Base-by-base conservation (phyloP, 2,113 vertebrate genomes). In the Taurulus bubalis region DNA sequence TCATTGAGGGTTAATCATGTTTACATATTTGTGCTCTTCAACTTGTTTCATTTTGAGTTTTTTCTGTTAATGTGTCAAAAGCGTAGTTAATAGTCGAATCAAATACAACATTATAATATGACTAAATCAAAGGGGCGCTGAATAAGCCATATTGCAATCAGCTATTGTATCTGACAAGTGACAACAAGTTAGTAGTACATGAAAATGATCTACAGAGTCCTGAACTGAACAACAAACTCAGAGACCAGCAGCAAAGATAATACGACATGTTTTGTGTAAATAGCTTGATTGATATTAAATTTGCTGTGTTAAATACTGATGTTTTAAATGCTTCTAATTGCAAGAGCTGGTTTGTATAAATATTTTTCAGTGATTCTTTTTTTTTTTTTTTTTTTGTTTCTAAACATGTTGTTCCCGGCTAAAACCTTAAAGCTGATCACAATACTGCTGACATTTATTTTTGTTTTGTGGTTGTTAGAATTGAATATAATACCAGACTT, bases 201-300 rank as follows among this genome's bases (percentile, higher is more conserved):
- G n/a, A 28, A 45, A 71, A 22, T 40, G 20, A 32, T 32, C 30
- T 32, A 32, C 30, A 63, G 9, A 49, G 40, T 60, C 32, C 7
- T 59, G 4, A 70, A 64, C 3, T n/a, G 22, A n/a, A 42, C 36
- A 15, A 58, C 10, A 63, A 65, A 65, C 15, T 40, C 7, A 36
- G 0, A 49, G 26, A 51, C 11, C 45, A 51, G 36, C 18, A 64
- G 24, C 4, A 40, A 56, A 40, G 7, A 40, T 26, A 16, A 38
- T 53, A 45, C 20, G 0, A 36, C 2, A 51, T 16, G 10, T 59
- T 26, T 36, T 30, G 36, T 80, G 28, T 6, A 26, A 73, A 63
- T 47, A 53, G 11, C 47, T 30, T 40, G 63, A 55, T 70, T 40
- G 56, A 60, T 60, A 66, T 53, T 69, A 70, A 40, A 68, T 68